Evolutionary conservation across 2,797 vertebrate genomes (phyloP), one percentile per base, ranked within the genome.

Genomic region (Yasuhikotakia modesta): DNA sequence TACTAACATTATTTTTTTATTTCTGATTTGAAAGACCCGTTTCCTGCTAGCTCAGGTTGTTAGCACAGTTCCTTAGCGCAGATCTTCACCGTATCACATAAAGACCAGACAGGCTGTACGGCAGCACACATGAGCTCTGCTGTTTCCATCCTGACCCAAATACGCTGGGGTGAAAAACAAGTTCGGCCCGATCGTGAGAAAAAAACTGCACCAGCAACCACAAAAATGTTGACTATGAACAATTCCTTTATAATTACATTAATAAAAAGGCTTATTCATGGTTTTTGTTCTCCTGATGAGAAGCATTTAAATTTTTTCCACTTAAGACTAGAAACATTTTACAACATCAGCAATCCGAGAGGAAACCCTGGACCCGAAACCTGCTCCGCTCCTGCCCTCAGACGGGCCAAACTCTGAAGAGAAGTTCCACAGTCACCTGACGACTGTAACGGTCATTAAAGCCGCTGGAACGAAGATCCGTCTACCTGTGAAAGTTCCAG

Each of bases 401-500:
- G 39, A 65, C 22, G 32, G 35, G 19, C 58, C 68, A 65, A 43
- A 35, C 66, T 61, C 55, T 69, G 32, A 14, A 52, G 70, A 39
- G 21, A 71, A 67, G 30, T 30, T 30, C 24, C 17, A 82, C 35
- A 64, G 70, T 64, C 55, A 78, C 57, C 13, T 22, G 64, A 61
- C 5, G 75, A 78, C 19, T 39, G 11, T 5, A 73, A 65, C n/a
- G 3, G 32, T 21, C 48, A 50, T 77, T 69, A 73, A 57, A 72
- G 69, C 13, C 14, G 21, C 46, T 4, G 22, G 50, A 70, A 60
- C 32, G 39, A 63, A 81, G 74, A 79, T 66, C 70, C 81, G 83
- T 83, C 79, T 90, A 92, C 90, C 92, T 92, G 91, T 82, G 78
- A 84, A 87, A 68, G 83, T 17, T 74, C 46, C 45, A 76, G 77